Percentiles rank a stretch among this genome's conserved stretches.
These are phyloP conservation scores for Prionchulus punctatus DNA, from an alignment of 2,888 invertebrate species.

Conservation along the genomic window DNA sequence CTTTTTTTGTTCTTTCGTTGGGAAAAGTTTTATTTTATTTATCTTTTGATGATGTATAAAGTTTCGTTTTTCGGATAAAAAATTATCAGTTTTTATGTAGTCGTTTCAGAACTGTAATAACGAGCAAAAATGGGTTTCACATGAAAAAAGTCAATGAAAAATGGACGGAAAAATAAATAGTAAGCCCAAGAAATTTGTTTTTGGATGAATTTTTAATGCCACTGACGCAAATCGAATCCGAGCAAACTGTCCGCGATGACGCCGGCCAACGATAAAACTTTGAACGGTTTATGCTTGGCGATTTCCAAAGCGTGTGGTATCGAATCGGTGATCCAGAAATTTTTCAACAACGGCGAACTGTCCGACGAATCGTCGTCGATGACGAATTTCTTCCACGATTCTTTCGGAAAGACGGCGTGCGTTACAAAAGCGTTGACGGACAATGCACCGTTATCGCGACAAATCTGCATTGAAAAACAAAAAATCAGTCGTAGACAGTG, in stretches of 20 bases:
- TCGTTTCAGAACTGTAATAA: too few relatives aligned
- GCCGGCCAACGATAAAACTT: constrained; percentile 30
- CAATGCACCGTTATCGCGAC: too few relatives aligned
- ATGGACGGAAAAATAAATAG: too few relatives aligned
- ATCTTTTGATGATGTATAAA: too few relatives aligned
- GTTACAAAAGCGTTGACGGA: constrained; percentile 34
- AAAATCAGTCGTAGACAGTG: too few relatives aligned
- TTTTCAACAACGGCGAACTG: constrained; percentile 1
- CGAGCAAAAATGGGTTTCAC: too few relatives aligned
- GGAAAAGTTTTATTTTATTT: too few relatives aligned
- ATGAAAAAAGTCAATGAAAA: too few relatives aligned
- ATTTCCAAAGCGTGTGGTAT: constrained; percentile 33
- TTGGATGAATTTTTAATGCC: background rate
- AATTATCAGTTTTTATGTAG: too few relatives aligned
- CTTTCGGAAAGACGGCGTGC: constrained; percentile 35
- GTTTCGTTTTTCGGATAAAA: too few relatives aligned
- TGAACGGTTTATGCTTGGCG: constrained; percentile 30
- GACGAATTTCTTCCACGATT: constrained; percentile 34
- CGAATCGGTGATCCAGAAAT: constrained; percentile 37
- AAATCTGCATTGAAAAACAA: too few relatives aligned
- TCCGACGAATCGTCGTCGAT: constrained; percentile 7
- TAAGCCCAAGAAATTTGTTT: background rate
- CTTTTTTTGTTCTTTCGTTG: too few relatives aligned
- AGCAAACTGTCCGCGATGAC: constrained; percentile 31
- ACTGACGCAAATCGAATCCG: constrained; percentile 27